These are phyloP conservation scores for Sparus aurata DNA, from an alignment of 2,797 vertebrate genomes.

Conservation along the genomic window DNA sequence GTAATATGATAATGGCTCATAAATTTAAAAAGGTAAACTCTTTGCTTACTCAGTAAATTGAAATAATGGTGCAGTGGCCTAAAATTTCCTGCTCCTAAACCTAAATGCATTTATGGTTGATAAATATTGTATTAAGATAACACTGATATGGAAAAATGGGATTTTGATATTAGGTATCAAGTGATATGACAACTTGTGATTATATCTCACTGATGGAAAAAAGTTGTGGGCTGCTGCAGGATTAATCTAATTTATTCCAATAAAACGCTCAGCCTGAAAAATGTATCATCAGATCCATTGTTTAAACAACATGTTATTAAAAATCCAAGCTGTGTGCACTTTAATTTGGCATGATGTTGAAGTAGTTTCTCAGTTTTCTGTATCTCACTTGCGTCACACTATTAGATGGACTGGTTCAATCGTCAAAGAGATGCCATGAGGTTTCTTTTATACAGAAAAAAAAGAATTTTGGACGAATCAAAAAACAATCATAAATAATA, in stretches of 20 bases:
- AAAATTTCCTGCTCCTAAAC: not conserved
- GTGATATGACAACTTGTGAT: not conserved
- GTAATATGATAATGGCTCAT: not conserved
- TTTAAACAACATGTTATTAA: not conserved
- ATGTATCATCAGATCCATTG: not conserved
- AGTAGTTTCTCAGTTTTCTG: not conserved
- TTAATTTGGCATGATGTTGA: not conserved
- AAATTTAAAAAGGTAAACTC: not conserved
- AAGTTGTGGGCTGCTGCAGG: not conserved
- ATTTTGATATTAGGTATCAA: slow-evolving; percentile 7
- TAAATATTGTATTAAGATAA: slow-evolving; percentile 19
- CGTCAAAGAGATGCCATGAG: not conserved
- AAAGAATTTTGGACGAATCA: not conserved
- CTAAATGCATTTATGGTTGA: not conserved
- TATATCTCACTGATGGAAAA: not conserved
- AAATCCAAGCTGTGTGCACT: not conserved
- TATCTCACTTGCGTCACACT: not conserved
- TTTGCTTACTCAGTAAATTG: not conserved
- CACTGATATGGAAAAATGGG: not conserved
- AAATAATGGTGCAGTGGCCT: not conserved
- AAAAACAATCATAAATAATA: not conserved
- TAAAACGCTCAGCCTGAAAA: not conserved
- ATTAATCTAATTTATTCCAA: not conserved
- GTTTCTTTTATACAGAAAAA: not conserved
- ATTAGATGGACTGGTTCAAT: not conserved